Percentiles rank a stretch among this genome's conserved stretches.
Conservation (phyloP, 2,113 vertebrate species). For the Epinephelus cyanopodus region DNA sequence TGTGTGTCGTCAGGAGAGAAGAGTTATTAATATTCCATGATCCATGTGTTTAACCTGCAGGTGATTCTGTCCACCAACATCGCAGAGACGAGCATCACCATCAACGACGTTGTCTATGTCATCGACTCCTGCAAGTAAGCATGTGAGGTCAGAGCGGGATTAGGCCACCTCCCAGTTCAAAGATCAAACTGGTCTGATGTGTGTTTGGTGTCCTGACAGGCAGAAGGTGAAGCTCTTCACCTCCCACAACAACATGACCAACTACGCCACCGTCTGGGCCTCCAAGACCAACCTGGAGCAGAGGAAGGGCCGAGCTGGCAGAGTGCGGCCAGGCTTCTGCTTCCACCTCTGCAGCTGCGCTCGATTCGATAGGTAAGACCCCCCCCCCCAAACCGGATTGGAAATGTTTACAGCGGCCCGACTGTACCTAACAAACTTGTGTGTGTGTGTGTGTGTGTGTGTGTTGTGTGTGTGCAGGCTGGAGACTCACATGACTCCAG, state of each 20-base stretch:
- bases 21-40: too few species aligned
- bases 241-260: slow-evolving; percentile 98
- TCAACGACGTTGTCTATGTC: slow-evolving; percentile 97
- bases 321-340: slow-evolving; percentile 93
- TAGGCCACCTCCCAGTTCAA: neutral
- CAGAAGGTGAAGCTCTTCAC: slow-evolving; percentile 98
- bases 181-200: too few species aligned
- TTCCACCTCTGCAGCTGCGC: slow-evolving; percentile 94
- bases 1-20: too few species aligned
- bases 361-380: slow-evolving; percentile 88
- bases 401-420: too few species aligned
- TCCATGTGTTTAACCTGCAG: slow-evolving; percentile 68
- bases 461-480: slow-evolving; percentile 79
- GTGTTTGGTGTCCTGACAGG: slow-evolving; percentile 72
- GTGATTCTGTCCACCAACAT: slow-evolving; percentile 98
- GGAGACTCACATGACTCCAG: slow-evolving; percentile 95
- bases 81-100: slow-evolving; percentile 97
- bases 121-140: slow-evolving; percentile 99
- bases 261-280: slow-evolving; percentile 98
- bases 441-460: neutral
- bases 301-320: slow-evolving; percentile 93
- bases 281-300: slow-evolving; percentile 98
- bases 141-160: neutral
- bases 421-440: too few species aligned
- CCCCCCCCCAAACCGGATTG: too few species aligned